Percentiles rank a stretch among this genome's conserved stretches.
phyloP scores from a whole-genome alignment of 2,113 vertebrate genomes.

The Carassius carassius region DNA sequence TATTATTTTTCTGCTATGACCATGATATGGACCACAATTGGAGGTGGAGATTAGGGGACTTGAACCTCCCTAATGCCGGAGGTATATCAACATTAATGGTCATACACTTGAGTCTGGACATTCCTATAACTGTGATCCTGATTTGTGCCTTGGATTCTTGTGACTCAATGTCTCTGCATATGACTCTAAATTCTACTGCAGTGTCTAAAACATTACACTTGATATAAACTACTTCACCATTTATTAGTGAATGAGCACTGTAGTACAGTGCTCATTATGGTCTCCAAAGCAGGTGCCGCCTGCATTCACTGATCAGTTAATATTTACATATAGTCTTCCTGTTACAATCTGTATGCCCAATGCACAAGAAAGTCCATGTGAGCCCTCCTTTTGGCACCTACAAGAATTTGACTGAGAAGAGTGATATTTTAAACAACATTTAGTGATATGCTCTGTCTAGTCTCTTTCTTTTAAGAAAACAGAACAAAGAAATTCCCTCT shows the following conservation, averaged over 20 bases:
- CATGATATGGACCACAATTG: background rate
- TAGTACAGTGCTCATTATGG: background rate
- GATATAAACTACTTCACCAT: background rate
- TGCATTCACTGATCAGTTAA: background rate
- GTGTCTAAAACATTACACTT: background rate
- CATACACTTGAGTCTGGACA: background rate
- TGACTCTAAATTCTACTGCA: background rate
- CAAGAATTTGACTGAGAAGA: conserved; percentile 44
- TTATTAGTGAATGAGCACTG: no score
- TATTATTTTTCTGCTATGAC: background rate
- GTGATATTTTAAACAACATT: conserved; percentile 47
- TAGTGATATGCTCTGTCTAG: conserved; percentile 44
- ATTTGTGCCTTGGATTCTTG: background rate
- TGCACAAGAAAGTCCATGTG: conserved; percentile 13
- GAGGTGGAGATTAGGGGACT: background rate
- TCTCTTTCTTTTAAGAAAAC: conserved; percentile 51
- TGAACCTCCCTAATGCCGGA: background rate
- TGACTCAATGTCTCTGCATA: background rate
- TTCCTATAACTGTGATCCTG: background rate
- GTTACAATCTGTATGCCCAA: conserved; percentile 10
- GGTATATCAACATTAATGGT: background rate
- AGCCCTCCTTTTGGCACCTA: conserved; percentile 44
- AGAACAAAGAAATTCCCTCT: conserved; percentile 81
- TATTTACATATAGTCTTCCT: background rate
- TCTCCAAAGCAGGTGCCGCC: conserved; percentile 4